Conservation (phyloP, 2,797 vertebrate genomes). For the Hapalemur alaotrensis region DNA sequence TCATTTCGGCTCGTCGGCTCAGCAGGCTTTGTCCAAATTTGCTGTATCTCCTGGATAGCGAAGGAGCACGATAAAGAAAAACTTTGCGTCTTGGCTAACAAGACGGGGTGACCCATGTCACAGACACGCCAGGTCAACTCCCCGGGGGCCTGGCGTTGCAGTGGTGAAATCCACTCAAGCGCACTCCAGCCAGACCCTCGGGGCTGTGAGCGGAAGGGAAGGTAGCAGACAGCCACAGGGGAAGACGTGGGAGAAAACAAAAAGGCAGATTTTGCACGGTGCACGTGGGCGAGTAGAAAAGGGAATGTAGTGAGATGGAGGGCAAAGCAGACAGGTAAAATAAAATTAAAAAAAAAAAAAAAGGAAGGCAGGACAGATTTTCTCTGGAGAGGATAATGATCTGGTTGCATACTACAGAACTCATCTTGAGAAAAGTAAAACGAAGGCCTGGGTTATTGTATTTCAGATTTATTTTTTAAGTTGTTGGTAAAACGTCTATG, state of each 20-base stretch:
- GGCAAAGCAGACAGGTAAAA: no score
- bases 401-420: background rate
- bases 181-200: background rate
- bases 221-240: background rate
- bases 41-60: background rate
- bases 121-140: background rate
- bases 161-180: no score
- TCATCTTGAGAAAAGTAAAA: background rate
- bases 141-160: background rate
- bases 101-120: background rate
- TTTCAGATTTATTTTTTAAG: background rate
- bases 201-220: background rate
- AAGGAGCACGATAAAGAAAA: background rate
- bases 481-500: background rate
- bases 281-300: no score
- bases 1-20: background rate
- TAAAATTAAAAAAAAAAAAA: no score
- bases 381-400: background rate
- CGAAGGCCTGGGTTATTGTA: background rate
- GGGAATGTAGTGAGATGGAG: background rate
- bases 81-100: accelerated
- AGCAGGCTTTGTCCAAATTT: background rate
- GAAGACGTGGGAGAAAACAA: no score
- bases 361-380: background rate
- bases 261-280: background rate